Evolutionary conservation across 53 echinoderm and acorn worm genomes (phyloP).

Genomic region (Apostichopus leukothele): DNA sequence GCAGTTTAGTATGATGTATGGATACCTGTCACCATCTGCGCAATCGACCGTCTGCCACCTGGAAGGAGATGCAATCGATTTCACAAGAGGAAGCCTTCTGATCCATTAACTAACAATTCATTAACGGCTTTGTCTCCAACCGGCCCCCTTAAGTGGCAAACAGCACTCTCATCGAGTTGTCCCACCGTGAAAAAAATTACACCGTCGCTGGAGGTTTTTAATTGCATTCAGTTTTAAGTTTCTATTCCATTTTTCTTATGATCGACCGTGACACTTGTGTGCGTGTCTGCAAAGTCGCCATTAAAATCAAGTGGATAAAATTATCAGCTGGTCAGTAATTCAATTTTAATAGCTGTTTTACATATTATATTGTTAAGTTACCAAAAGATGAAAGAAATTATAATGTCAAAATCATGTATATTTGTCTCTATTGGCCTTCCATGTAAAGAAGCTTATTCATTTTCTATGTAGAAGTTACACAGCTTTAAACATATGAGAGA

Average conservation of each 20-base stretch:
- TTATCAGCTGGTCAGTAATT: neutral
- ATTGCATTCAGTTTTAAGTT: neutral
- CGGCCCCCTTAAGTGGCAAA: neutral
- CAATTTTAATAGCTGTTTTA: neutral
- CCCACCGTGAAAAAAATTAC: neutral
- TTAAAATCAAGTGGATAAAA: neutral
- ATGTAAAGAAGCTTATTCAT: too few species aligned
- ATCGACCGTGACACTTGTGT: neutral
- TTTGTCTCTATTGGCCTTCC: neutral
- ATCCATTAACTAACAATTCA: conserved; percentile 25
- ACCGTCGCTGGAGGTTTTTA: neutral
- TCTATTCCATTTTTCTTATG: neutral
- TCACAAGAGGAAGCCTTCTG: neutral
- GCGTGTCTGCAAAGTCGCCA: neutral
- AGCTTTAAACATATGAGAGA: too few species aligned
- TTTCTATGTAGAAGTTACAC: too few species aligned
- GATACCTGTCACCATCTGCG: too few species aligned
- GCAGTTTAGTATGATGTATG: too few species aligned
- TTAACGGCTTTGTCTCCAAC: neutral
- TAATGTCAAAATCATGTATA: neutral
- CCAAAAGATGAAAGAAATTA: neutral
- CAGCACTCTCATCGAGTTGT: neutral
- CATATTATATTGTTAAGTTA: neutral
- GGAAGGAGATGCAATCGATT: neutral
- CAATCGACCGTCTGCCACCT: too few species aligned